These are phyloP conservation scores for Corvus hawaiiensis DNA, from an alignment of 2,113 vertebrate species.

Conservation along the genomic window DNA sequence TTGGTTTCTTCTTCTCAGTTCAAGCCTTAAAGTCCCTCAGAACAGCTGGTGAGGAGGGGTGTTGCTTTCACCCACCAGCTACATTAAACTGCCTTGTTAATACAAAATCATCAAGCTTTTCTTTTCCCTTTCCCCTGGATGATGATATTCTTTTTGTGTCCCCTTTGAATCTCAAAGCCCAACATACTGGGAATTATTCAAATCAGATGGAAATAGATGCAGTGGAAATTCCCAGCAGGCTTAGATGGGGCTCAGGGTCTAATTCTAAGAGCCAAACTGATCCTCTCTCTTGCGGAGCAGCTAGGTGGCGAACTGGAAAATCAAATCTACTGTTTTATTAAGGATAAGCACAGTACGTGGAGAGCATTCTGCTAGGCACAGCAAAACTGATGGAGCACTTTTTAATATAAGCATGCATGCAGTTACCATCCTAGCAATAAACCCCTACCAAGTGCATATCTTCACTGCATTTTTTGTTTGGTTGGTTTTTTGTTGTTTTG, in stretches of 20 bases:
- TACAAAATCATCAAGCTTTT: neutral
- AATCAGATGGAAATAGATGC: neutral
- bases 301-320: constrained; percentile 34
- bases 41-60: neutral
- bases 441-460: neutral
- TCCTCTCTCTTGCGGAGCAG: neutral
- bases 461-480: neutral
- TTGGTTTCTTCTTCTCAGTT: neutral
- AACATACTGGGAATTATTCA: neutral
- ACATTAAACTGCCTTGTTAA: neutral
- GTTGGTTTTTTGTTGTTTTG: neutral
- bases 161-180: neutral
- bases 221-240: neutral
- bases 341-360: constrained; percentile 19
- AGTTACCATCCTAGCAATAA: constrained; percentile 1
- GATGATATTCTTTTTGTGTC: neutral
- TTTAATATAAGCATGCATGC: neutral
- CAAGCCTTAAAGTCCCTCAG: neutral
- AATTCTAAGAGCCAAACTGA: neutral
- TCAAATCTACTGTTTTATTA: constrained; percentile 51
- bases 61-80: neutral
- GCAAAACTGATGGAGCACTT: neutral
- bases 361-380: neutral
- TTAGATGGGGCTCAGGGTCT: neutral
- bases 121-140: neutral